A percentile compares a stretch with the other conserved stretches of the same genome.
Evolutionary conservation across 2,113 vertebrate genomes (phyloP).

Genomic region (Gavia stellata): DNA sequence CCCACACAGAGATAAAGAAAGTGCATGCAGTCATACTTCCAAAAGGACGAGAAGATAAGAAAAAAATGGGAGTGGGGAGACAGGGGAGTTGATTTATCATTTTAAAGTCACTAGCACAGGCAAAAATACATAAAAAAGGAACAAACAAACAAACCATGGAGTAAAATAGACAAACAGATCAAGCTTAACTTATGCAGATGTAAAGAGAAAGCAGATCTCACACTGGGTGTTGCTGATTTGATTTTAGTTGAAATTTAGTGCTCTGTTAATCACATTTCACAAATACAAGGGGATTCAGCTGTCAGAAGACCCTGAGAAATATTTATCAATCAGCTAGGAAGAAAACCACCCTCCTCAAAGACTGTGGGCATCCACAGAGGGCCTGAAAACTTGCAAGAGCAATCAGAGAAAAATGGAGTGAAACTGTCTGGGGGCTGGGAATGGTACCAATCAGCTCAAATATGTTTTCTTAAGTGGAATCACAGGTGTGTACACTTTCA

Average conservation of each 20-base stretch:
- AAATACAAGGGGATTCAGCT: background rate
- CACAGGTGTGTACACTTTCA: background rate
- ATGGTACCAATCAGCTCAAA: background rate
- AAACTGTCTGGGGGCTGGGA: background rate
- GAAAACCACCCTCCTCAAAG: background rate
- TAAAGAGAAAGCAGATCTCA: background rate
- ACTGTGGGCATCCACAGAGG: background rate
- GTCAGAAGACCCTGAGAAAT: background rate
- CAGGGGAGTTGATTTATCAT: background rate
- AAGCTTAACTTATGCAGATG: background rate
- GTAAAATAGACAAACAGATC: background rate
- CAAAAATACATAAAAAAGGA: background rate
- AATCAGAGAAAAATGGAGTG: background rate
- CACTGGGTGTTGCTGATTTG: background rate
- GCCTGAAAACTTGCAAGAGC: background rate
- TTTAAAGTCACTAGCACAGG: background rate
- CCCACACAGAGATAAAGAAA: constrained; percentile 29
- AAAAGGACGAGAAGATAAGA: constrained; percentile 11
- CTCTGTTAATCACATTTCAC: constrained; percentile 12
- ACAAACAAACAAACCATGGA: background rate
- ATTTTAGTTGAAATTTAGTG: background rate
- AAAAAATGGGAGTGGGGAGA: background rate
- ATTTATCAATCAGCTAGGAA: background rate
- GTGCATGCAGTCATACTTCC: background rate
- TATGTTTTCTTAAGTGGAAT: background rate